A percentile compares a stretch with the other conserved stretches of the same genome.
Evolutionary conservation across 2,113 vertebrate genomes (phyloP).

Genomic region (Balaeniceps rex): DNA sequence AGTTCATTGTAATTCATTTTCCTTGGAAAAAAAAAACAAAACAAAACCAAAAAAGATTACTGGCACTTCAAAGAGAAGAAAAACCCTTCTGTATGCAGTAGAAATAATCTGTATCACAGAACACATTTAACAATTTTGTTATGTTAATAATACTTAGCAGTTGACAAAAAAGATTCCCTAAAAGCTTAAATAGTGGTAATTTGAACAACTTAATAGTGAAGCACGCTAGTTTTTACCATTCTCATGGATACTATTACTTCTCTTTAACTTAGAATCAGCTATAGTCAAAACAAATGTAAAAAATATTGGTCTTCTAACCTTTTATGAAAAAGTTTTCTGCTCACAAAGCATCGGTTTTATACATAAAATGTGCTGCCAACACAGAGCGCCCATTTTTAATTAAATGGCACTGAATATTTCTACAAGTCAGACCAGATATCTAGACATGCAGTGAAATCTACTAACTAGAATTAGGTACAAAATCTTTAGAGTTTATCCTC

Average conservation of each 20-base stretch:
- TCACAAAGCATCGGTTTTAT: neutral
- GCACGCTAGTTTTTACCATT: neutral
- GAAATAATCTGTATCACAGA: neutral
- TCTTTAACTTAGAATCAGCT: neutral
- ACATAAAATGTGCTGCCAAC: neutral
- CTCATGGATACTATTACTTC: neutral
- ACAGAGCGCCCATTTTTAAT: neutral
- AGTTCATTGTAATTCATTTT: slow-evolving; percentile 96
- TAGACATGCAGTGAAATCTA: neutral
- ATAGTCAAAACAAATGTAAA: neutral
- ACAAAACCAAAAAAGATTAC: neutral
- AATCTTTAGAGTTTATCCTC: neutral
- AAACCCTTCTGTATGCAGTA: neutral
- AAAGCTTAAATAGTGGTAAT: neutral
- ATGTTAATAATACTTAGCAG: neutral
- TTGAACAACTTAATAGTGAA: neutral
- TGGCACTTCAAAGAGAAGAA: neutral
- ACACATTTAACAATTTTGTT: neutral
- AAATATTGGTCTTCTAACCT: neutral
- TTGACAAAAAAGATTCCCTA: neutral
- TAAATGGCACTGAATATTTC: neutral
- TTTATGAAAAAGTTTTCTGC: neutral
- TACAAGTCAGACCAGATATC: neutral
- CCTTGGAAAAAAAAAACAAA: slow-evolving; percentile 61
- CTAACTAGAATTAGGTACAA: neutral